These are phyloP conservation scores for Sitta europaea DNA, from an alignment of 2,113 vertebrate genomes.

Conservation along the genomic window DNA sequence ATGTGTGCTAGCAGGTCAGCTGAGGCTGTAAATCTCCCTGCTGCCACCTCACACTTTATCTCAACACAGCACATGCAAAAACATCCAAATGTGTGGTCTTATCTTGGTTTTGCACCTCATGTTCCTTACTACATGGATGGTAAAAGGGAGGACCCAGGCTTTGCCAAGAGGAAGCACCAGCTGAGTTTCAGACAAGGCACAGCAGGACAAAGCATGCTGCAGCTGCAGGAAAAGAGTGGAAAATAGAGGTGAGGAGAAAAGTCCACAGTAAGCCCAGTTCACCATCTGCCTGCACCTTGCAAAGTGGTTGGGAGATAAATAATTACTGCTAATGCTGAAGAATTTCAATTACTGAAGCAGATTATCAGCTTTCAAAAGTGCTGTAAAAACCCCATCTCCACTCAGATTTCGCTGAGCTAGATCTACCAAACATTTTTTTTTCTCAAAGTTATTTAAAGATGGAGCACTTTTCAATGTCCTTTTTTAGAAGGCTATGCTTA, in stretches of 20 bases:
- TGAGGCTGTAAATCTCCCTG: background rate
- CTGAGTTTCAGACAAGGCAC: background rate
- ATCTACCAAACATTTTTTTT: background rate
- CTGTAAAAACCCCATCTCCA: background rate
- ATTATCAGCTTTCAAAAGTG: background rate
- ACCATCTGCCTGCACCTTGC: background rate
- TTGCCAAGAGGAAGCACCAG: background rate
- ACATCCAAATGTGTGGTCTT: slow-evolving; percentile 21
- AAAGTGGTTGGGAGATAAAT: background rate
- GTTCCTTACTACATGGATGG: background rate
- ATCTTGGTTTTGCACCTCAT: slow-evolving; percentile 40
- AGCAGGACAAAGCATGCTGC: background rate
- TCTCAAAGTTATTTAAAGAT: background rate
- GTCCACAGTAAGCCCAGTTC: background rate
- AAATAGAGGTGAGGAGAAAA: background rate
- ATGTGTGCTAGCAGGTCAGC: slow-evolving; percentile 23
- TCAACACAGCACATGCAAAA: background rate
- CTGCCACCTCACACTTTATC: slow-evolving; percentile 3
- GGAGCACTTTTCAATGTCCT: background rate
- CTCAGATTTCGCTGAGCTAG: background rate
- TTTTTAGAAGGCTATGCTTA: background rate
- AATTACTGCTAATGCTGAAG: background rate
- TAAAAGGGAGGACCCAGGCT: background rate
- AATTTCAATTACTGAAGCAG: background rate
- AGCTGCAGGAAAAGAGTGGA: background rate